phyloP scores from a whole-genome alignment of 2,888 invertebrate genomes.

The Liodrosophila aerea region DNA sequence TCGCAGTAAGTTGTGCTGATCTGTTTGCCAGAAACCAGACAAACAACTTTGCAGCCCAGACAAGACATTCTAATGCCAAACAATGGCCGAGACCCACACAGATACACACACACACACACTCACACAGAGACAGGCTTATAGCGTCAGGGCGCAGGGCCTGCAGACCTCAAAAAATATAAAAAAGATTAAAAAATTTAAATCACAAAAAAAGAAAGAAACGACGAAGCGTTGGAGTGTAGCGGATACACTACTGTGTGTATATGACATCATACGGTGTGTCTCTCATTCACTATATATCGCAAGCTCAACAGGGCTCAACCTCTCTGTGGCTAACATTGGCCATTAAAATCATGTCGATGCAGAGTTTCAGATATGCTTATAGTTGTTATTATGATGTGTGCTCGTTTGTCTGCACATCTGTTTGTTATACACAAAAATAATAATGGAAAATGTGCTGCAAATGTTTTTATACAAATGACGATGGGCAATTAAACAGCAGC shows the following conservation, averaged over 20 bases:
- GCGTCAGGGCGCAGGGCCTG: not conserved
- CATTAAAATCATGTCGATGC: conserved; percentile 35
- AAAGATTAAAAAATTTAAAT: conserved; percentile 52
- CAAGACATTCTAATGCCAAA: conserved; percentile 67
- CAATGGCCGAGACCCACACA: conserved; percentile 36
- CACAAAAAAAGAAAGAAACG: conserved; percentile 30
- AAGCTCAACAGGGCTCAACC: conserved; percentile 21
- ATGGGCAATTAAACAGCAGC: conserved; percentile 48
- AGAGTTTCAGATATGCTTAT: conserved; percentile 34
- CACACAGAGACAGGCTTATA: not conserved
- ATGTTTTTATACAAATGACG: conserved; percentile 22
- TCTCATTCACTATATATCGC: no score
- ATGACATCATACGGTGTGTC: conserved; percentile 64
- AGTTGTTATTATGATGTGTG: conserved; percentile 27
- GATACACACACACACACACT: not conserved
- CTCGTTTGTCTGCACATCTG: conserved; percentile 55
- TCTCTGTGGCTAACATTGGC: conserved; percentile 27
- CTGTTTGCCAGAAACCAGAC: conserved; percentile 51
- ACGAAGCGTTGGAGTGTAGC: conserved; percentile 65
- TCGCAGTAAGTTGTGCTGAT: conserved; percentile 33
- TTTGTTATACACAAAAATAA: conserved; percentile 20
- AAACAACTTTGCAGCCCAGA: conserved; percentile 66
- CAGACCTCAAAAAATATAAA: conserved; percentile 23
- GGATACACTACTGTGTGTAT: conserved; percentile 31
- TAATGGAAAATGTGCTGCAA: conserved; percentile 20